These are phyloP conservation scores for Erpetoichthys calabaricus DNA, from an alignment of 2,797 vertebrate genomes.

Conservation along the genomic window DNA sequence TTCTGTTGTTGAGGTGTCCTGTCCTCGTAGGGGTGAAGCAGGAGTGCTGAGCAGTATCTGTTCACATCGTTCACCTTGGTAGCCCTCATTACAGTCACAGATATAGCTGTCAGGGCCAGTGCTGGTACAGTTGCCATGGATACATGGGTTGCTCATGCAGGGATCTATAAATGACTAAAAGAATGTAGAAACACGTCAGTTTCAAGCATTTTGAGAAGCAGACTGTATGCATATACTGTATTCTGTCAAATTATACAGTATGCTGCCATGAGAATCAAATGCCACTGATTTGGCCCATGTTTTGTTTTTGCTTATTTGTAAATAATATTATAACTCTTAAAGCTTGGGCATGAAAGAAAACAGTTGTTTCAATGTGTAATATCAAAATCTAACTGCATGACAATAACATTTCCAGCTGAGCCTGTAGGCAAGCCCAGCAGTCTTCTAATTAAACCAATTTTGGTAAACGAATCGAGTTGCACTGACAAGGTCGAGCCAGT, in stretches of 20 bases:
- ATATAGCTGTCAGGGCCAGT: slow-evolving; percentile 48
- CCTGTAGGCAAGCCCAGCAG: not conserved
- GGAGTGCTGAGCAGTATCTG: slow-evolving; percentile 38
- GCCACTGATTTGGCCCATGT: no score
- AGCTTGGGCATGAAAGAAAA: slow-evolving; percentile 14
- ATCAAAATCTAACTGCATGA: not conserved
- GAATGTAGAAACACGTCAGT: slow-evolving; percentile 21
- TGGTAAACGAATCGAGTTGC: not conserved
- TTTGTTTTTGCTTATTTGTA: no score
- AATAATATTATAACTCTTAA: not conserved
- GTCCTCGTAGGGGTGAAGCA: slow-evolving; percentile 21
- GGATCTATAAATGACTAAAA: slow-evolving; percentile 77
- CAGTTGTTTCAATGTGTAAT: slow-evolving; percentile 2
- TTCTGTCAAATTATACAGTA: no score
- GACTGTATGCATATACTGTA: slow-evolving; percentile 2
- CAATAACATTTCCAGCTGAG: not conserved
- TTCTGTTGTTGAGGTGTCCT: slow-evolving; percentile 19
- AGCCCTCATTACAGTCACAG: slow-evolving; percentile 72
- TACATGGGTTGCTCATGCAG: slow-evolving; percentile 86
- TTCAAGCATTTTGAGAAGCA: not conserved
- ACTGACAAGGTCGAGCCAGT: slow-evolving; percentile 1
- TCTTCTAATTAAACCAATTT: slow-evolving; percentile 3
- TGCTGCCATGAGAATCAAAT: slow-evolving; percentile 22
- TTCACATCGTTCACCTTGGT: slow-evolving; percentile 68
- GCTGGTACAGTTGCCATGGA: slow-evolving; percentile 89